phyloP scores from a whole-genome alignment of 2,113 vertebrate species.

The Microcebus lehilahytsara region DNA sequence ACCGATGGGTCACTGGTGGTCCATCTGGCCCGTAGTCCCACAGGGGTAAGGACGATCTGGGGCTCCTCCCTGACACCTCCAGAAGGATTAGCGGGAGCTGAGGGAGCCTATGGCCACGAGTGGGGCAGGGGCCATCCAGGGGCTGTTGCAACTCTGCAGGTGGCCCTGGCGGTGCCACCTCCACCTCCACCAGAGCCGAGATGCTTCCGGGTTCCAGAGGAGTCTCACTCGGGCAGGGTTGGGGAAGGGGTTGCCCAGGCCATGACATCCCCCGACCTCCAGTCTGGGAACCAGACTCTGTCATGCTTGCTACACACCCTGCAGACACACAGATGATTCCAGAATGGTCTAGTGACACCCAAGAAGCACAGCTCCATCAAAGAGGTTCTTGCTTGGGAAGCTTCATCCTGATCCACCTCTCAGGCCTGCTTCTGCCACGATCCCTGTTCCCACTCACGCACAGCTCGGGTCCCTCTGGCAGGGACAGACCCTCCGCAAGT shows the following conservation, averaged over 20 bases:
- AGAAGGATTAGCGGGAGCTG: background rate
- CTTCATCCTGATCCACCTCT: background rate
- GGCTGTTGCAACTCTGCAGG: background rate
- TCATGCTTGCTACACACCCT: background rate
- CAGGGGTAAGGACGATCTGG: too few species aligned
- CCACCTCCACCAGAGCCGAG: background rate
- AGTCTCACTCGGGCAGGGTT: background rate
- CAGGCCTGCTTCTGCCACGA: background rate
- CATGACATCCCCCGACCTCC: background rate
- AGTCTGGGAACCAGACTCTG: background rate
- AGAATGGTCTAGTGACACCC: too few species aligned
- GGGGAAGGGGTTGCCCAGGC: background rate
- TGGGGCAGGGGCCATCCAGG: fast-evolving
- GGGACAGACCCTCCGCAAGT: background rate
- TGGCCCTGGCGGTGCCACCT: background rate
- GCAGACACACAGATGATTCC: background rate
- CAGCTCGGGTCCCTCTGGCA: background rate
- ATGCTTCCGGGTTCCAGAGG: background rate
- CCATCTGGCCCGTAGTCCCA: background rate
- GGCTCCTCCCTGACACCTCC: background rate
- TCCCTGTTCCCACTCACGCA: background rate
- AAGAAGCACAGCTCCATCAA: background rate
- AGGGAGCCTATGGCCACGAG: background rate
- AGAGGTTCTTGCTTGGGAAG: background rate
- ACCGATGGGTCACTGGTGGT: background rate